Base-by-base conservation (phyloP, 2,888 invertebrate species). In the Aelia acuminata region DNA sequence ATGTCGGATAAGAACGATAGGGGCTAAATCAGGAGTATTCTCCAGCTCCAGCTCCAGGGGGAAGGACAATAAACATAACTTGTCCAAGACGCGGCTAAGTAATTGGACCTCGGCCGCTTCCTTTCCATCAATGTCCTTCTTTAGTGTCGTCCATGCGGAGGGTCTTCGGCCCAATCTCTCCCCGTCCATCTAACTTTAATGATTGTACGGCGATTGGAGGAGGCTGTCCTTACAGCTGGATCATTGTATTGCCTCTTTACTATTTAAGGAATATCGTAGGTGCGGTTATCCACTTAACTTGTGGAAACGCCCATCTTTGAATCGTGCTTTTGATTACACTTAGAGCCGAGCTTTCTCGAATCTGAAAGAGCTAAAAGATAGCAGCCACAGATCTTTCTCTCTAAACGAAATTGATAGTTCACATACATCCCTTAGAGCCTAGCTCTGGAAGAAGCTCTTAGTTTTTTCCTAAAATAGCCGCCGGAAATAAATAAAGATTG, bases 111-210 rank as follows among this genome's bases (percentile, higher is more conserved):
- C 43, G 4, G 22, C 43, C 80, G 80, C 80, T 80, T 80, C 43
- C 43, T 22, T 80, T 80, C 80, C 80, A 80, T 80, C 80, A 80
- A 35, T 80, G 80, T 80, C 80, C 80, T 80, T 70, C 63, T 70
- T 80, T 80, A 47, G 80, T 80, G 47, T 80, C 80, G 3, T 39
- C 80, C 80, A 39, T 80, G 80, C 22, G 80, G 80, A 80, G 80
- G 80, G 39, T 47, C 43, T 43, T 11, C 43, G 80, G 43, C 35
- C 63, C 63, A 70, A 70, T 70, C 63, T 70, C 63, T 35, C 18
- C 7, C 80, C 43, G 43, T 43, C 80, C 80, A 47, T 80, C 80
- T 80, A 43, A 70, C 63, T 35, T 31, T 70, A 70, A 70, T 70
- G 31, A 35, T 70, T 35, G 31, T 70, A 35, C 63, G 20, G 18